A percentile compares a stretch with the other conserved stretches of the same genome.
phyloP scores from a whole-genome alignment of 2,113 vertebrate genomes.

The Atrichornis clamosus region DNA sequence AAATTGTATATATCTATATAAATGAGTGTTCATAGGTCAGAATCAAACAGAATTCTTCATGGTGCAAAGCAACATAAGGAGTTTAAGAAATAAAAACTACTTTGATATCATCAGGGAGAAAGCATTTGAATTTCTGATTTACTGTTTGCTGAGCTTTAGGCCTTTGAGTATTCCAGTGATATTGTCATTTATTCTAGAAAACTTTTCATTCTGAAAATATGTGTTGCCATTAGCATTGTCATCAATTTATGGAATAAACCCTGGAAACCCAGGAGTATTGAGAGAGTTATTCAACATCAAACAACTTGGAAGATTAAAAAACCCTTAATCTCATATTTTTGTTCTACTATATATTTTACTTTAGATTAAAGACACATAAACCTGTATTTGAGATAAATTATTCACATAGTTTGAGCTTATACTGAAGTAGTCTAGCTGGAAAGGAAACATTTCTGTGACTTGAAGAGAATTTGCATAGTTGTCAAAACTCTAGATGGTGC shows the following conservation, averaged over 20 bases:
- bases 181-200: background rate
- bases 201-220: background rate
- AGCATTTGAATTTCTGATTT: background rate
- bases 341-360: background rate
- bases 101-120: background rate
- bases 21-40: background rate
- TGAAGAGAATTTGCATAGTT: background rate
- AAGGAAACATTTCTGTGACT: background rate
- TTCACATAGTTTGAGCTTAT: background rate
- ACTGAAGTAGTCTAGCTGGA: background rate
- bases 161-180: background rate
- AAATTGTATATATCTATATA: background rate
- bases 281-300: background rate
- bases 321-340: background rate
- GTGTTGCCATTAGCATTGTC: background rate
- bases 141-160: background rate
- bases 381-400: background rate
- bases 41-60: background rate
- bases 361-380: background rate
- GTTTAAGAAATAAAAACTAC: background rate
- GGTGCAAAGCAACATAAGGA: background rate
- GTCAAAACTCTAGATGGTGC: background rate
- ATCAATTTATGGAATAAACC: background rate
- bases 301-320: background rate
- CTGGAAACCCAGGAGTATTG: background rate